Evolutionary conservation across 1,140 invertebrate species (phyloP).

Genomic region (Bombus breviceps): DNA sequence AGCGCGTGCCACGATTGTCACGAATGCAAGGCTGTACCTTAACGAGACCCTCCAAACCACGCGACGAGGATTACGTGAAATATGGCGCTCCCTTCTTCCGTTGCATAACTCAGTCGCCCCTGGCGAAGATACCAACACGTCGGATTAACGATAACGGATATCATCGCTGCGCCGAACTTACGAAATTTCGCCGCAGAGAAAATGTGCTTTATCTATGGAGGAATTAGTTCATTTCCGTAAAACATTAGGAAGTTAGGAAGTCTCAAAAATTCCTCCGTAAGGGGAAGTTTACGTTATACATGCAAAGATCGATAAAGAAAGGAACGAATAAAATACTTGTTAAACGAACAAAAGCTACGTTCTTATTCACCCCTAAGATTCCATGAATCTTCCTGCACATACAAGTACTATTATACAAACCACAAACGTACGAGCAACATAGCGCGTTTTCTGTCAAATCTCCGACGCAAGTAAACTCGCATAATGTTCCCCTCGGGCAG

Average conservation of each 20-base stretch:
- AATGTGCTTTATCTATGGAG: neutral
- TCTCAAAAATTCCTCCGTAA: neutral
- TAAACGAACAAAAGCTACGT: neutral
- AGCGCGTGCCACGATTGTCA: slow-evolving; percentile 20
- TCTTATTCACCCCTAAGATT: neutral
- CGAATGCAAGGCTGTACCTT: slow-evolving; percentile 20
- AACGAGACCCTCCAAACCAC: slow-evolving; percentile 15
- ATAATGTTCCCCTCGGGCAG: neutral
- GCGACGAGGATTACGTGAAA: slow-evolving; percentile 25
- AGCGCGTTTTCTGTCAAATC: neutral
- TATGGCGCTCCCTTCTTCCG: slow-evolving; percentile 14
- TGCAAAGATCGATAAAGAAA: neutral
- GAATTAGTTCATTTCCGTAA: slow-evolving; percentile 9
- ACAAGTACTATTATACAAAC: neutral
- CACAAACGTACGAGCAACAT: neutral
- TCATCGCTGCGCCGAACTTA: neutral
- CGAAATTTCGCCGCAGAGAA: slow-evolving; percentile 4
- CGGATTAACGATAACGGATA: slow-evolving; percentile 42
- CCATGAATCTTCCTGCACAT: no score
- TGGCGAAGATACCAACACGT: neutral
- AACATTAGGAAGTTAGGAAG: neutral
- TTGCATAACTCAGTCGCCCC: slow-evolving; percentile 1
- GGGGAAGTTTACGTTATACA: neutral
- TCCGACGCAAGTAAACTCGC: neutral
- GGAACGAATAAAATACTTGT: neutral